phyloP scores from a whole-genome alignment of 2,888 invertebrate species.

The Aromia moschata region DNA sequence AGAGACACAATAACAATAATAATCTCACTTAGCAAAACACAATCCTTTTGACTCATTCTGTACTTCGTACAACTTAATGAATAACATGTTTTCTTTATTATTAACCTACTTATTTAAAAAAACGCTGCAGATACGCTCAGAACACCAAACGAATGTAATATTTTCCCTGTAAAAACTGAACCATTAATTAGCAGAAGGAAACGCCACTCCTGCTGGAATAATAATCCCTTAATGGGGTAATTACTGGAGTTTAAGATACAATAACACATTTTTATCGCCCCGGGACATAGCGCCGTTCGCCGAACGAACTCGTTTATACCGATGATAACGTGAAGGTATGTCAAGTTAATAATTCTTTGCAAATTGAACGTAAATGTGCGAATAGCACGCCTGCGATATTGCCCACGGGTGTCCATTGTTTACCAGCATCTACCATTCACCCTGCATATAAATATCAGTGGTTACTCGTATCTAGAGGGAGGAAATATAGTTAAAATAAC shows the following conservation, averaged over 20 bases:
- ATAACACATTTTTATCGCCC: conserved; percentile 23
- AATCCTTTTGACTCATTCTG: too few species aligned
- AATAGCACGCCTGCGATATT: conserved; percentile 23
- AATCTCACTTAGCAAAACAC: too few species aligned
- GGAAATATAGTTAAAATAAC: too few species aligned
- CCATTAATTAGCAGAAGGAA: background rate
- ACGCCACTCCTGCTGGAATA: background rate
- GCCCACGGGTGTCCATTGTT: background rate
- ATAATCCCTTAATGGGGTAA: conserved; percentile 9
- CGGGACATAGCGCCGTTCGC: conserved; percentile 20
- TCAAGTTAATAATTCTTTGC: conserved; percentile 28
- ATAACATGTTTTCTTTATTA: too few species aligned
- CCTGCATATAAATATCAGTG: too few species aligned
- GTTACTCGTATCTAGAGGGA: too few species aligned
- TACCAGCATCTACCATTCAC: background rate
- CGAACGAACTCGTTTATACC: conserved; percentile 27
- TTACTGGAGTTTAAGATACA: conserved; percentile 16
- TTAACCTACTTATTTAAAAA: too few species aligned
- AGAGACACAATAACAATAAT: too few species aligned
- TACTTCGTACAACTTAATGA: too few species aligned
- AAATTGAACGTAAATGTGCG: conserved; percentile 29
- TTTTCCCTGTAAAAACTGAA: too few species aligned
- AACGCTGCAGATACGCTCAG: too few species aligned
- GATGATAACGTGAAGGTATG: conserved; percentile 21
- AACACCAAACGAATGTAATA: too few species aligned